phyloP scores from a whole-genome alignment of 2,888 invertebrate species.

The Dendrolimus houi region DNA sequence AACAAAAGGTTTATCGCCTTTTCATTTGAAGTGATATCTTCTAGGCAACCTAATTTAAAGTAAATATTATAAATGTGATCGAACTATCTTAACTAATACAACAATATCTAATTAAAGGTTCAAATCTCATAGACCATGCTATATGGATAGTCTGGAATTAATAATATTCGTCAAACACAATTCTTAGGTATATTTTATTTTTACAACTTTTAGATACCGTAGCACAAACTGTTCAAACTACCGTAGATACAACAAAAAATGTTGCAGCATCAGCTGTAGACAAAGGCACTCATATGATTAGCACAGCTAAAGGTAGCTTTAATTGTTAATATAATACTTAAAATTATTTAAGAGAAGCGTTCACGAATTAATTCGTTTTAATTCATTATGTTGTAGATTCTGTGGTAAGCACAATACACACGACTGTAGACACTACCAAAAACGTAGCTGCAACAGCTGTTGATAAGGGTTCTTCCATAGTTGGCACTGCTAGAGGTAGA shows the following conservation, averaged over 20 bases:
- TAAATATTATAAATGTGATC: conserved; percentile 4
- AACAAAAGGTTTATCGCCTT: too few relatives aligned
- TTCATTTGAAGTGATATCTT: too few relatives aligned
- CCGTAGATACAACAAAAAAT: conserved; percentile 48
- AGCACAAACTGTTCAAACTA: conserved; percentile 31
- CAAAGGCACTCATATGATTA: conserved; percentile 28
- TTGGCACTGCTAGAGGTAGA: conserved; percentile 30
- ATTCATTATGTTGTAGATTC: conserved; percentile 22
- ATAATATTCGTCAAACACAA: background rate
- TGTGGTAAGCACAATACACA: conserved; percentile 26
- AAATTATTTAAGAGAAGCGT: background rate
- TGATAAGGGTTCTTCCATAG: conserved; percentile 27
- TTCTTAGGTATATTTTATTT: background rate
- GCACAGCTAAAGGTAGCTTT: conserved; percentile 23
- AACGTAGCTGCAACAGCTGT: conserved; percentile 27
- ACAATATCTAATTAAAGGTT: background rate
- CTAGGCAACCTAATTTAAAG: too few relatives aligned
- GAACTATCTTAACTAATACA: background rate
- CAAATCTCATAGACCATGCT: too few relatives aligned
- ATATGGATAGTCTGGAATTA: too few relatives aligned
- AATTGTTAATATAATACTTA: conserved; percentile 2
- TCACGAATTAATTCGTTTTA: too few relatives aligned
- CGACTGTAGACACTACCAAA: conserved; percentile 40
- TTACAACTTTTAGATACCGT: conserved; percentile 28
- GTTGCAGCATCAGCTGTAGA: conserved; percentile 36